A percentile compares a stretch with the other conserved stretches of the same genome.
Conservation (phyloP, 2,888 invertebrate species). For the Aricia artaxerxes region DNA sequence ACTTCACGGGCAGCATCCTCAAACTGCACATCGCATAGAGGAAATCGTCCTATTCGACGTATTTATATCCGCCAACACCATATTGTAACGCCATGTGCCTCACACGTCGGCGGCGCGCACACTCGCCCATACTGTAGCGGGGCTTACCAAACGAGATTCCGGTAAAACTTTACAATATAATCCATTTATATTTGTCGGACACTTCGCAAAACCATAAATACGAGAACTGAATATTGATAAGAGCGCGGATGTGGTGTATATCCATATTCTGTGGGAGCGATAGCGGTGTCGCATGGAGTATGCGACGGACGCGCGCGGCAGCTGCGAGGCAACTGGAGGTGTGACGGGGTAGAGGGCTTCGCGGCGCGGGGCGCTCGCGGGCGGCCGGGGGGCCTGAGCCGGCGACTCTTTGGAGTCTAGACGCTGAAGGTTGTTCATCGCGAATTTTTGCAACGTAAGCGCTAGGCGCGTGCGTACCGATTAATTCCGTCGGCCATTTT, state of each 20-base stretch:
- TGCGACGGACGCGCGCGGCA: conserved; percentile 76
- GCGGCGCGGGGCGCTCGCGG: conserved; percentile 40
- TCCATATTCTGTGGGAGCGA: conserved; percentile 73
- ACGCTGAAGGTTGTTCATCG: conserved; percentile 31
- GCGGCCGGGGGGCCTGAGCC: conserved; percentile 45
- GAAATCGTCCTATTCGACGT: conserved; percentile 48
- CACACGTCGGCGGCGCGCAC: conserved; percentile 76
- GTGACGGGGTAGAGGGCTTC: conserved; percentile 45
- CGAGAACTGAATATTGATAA: conserved; percentile 73
- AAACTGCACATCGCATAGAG: not conserved
- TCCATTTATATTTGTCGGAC: conserved; percentile 77
- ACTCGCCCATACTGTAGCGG: conserved; percentile 76
- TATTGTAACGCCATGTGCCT: conserved; percentile 75
- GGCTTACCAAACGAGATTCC: conserved; percentile 67
- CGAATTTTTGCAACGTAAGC: conserved; percentile 65
- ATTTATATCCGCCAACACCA: conserved; percentile 66
- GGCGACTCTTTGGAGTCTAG: conserved; percentile 28
- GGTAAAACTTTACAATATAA: conserved; percentile 77
- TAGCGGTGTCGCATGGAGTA: conserved; percentile 70
- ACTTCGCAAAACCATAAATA: conserved; percentile 78
- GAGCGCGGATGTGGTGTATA: conserved; percentile 75
- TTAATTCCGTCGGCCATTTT: conserved; percentile 37
- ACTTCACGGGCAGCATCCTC: not conserved
- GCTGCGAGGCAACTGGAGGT: conserved; percentile 74
- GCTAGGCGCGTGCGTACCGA: conserved; percentile 60